Base-by-base conservation (phyloP, 2,888 invertebrate genomes). In the Oscheius sp. region DNA sequence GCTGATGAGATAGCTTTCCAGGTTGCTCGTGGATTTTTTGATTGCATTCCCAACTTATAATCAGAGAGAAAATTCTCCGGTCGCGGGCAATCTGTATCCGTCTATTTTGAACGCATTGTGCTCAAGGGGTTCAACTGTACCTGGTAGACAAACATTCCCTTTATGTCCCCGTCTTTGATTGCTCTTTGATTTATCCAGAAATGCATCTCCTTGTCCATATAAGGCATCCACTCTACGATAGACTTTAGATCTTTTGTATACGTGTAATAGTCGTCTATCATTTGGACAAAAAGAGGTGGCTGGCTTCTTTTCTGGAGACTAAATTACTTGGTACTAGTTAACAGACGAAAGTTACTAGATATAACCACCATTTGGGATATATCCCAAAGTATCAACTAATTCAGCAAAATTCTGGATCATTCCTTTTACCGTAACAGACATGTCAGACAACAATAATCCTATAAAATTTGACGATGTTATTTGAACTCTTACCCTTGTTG, bases 371-470 rank as follows among this genome's bases (percentile, higher is more conserved):
- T 96, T 96, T 0, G 96, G 95, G 76, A 96, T 85, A 56, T 85
- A 86, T 0, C 89, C 89, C 61, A 77, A 93, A 79, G 91, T 91
- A 35, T 93, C 91, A 0, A 96, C 93, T 76, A 96, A 93, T 56
- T 92, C 92, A 58, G 94, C 88, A 86, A 95, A 94, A 89, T 96
- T 96, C 84, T 92, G 91, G 74, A 96, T 91, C 93, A 96, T 95
- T 1, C 93, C 93, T 77, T 83, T 90, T 0, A 93, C 94, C 0
- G 96, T 96, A 0, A 91, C 81, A 69, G 90, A 89, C 95, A 96
- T 95, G 88, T 94, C 94, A 0, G 93, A 94, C 23, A 93, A 90
- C 5, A 96, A 90, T 0, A 96, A 91, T 0, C 96, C 84, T 81
- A 35, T 59, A 76, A 59, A 41, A 55, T 43, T 21, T 16, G 3